Evolutionary conservation across 64 coral and sea anemone genomes (phyloP).

Genomic region (Stylophora pistillata): DNA sequence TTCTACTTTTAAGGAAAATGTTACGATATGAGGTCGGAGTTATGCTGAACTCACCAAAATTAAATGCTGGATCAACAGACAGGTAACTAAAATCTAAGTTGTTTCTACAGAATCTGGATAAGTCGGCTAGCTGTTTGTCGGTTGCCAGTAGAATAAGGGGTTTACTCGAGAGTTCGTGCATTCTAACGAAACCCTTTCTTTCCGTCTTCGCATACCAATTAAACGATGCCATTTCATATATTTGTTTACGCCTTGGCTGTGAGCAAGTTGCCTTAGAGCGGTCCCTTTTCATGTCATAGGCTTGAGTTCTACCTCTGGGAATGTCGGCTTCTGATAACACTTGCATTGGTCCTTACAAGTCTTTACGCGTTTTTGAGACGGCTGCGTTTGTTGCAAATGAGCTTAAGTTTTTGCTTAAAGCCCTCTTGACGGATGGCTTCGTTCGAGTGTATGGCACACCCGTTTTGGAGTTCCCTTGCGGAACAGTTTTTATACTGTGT

Average conservation of each 20-base stretch:
- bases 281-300: no score
- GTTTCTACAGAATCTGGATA: neutral
- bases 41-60: constrained; percentile 19
- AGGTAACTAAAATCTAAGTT: neutral
- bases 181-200: neutral
- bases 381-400: neutral
- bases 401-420: neutral
- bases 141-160: constrained; percentile 19
- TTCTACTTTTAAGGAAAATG: neutral
- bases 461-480: constrained; percentile 7
- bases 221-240: no score
- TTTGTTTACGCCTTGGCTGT: no score
- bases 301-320: no score
- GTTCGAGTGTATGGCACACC: neutral
- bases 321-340: no score
- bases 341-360: no score
- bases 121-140: constrained; percentile 9
- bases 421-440: neutral
- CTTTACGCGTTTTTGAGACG: neutral
- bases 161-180: neutral
- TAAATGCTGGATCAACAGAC: constrained; percentile 36
- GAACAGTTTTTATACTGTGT: neutral
- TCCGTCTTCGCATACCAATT: no score
- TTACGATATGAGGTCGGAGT: constrained; percentile 2
- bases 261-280: no score